These are phyloP conservation scores for Myotis vivesi DNA, from an alignment of 2,797 vertebrate genomes.

Conservation along the genomic window DNA sequence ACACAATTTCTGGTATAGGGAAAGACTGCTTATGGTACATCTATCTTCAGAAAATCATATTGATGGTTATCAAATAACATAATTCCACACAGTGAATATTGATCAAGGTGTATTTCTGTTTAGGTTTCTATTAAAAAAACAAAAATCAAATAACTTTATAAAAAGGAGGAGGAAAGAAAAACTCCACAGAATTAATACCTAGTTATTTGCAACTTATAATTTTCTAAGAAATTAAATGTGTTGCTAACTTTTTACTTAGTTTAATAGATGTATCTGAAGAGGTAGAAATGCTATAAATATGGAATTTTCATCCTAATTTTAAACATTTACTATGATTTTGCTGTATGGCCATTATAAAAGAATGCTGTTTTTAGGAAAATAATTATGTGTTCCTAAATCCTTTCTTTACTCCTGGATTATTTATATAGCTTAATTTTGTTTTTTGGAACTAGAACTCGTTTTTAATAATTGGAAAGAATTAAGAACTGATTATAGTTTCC, in stretches of 20 bases:
- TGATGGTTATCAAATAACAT: background rate
- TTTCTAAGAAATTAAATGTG: conserved; percentile 31
- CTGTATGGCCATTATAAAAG: background rate
- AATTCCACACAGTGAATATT: background rate
- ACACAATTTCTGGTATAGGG: conserved; percentile 25
- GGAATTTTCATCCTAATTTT: conserved; percentile 27
- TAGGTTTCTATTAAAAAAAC: background rate
- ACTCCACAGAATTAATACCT: background rate
- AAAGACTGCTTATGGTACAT: background rate
- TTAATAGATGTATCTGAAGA: conserved; percentile 44
- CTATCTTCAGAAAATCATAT: background rate
- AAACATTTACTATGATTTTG: conserved; percentile 42
- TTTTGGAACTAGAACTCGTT: conserved; percentile 41
- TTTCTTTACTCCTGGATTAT: conserved; percentile 29
- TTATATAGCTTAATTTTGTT: conserved; percentile 48
- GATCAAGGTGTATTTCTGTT: background rate
- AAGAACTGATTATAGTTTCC: conserved; percentile 51
- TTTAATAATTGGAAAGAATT: conserved; percentile 48
- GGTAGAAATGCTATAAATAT: background rate
- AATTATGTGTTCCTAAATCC: conserved; percentile 7
- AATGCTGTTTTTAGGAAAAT: conserved; percentile 36
- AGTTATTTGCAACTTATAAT: conserved; percentile 39
- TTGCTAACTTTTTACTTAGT: conserved; percentile 25
- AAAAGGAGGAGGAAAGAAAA: background rate
- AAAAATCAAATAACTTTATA: background rate